phyloP scores from a whole-genome alignment of 1,140 invertebrate genomes.

The Drosophila dunni region DNA sequence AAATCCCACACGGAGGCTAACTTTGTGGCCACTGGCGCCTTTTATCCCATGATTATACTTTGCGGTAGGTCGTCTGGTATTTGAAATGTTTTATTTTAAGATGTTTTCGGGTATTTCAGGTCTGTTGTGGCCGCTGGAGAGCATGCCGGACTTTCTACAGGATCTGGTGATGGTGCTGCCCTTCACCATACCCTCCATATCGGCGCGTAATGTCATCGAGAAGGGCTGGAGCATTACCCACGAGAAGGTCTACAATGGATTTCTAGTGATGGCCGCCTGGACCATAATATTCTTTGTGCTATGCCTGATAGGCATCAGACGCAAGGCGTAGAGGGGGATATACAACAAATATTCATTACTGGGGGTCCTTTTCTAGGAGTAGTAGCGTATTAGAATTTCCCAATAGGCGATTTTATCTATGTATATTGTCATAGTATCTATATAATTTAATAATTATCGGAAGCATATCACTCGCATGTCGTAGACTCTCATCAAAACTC shows the following conservation, averaged over 20 bases:
- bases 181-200: constrained; percentile 88
- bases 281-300: constrained; percentile 84
- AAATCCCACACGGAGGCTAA: constrained; percentile 92
- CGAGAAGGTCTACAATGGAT: constrained; percentile 87
- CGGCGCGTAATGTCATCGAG: constrained; percentile 88
- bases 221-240: constrained; percentile 87
- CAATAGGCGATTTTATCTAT: constrained; percentile 71
- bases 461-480: constrained; percentile 79
- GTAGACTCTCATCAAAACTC: constrained; percentile 61
- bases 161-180: constrained; percentile 87
- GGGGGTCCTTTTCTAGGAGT: constrained; percentile 46
- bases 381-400: constrained; percentile 69
- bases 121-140: constrained; percentile 96
- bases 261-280: constrained; percentile 87
- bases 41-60: constrained; percentile 93
- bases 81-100: neutral
- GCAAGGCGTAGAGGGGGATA: constrained; percentile 70
- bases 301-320: constrained; percentile 85
- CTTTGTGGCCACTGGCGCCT: constrained; percentile 93
- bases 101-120: constrained; percentile 86
- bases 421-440: constrained; percentile 63
- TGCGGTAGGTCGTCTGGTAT: constrained; percentile 88
- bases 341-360: constrained; percentile 15
- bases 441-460: constrained; percentile 78
- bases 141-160: constrained; percentile 87